Conservation (phyloP, 2,888 invertebrate species). For the Pseudoips prasinana region DNA sequence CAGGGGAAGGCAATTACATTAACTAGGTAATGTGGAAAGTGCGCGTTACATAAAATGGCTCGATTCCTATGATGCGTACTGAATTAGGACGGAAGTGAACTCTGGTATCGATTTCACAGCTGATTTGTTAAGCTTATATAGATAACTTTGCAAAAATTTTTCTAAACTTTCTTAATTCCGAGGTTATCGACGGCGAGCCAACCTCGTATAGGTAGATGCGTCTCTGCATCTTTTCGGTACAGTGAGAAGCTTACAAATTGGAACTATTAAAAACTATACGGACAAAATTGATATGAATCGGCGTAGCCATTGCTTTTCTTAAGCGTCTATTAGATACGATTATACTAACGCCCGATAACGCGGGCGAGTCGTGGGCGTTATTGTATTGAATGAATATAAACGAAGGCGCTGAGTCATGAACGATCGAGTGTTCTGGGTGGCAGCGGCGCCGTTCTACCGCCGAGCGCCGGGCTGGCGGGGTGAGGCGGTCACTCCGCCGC, state of each 20-base stretch:
- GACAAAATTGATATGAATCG: constrained; percentile 81
- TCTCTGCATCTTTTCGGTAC: constrained; percentile 62
- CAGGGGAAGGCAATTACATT: constrained; percentile 75
- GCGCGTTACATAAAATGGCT: constrained; percentile 82
- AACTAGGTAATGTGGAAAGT: constrained; percentile 66
- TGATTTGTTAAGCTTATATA: constrained; percentile 79
- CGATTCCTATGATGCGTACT: constrained; percentile 81
- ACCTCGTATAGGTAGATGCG: constrained; percentile 61
- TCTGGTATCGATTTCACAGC: constrained; percentile 81
- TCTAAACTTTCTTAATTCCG: constrained; percentile 65
- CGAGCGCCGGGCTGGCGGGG: constrained; percentile 6
- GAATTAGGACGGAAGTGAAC: constrained; percentile 82
- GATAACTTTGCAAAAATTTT: constrained; percentile 74
- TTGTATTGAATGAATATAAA: constrained; percentile 41
- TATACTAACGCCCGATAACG: constrained; percentile 63
- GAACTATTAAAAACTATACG: constrained; percentile 79
- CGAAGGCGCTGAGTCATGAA: constrained; percentile 27
- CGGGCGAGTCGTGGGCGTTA: constrained; percentile 58
- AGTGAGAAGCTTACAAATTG: constrained; percentile 77
- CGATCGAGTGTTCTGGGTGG: constrained; percentile 9
- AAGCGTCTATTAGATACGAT: constrained; percentile 75
- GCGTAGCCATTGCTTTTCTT: constrained; percentile 74
- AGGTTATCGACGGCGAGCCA: constrained; percentile 51
- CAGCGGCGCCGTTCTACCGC: constrained; percentile 24
- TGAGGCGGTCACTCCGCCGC: constrained; percentile 26